Evolutionary conservation across 2,888 invertebrate genomes (phyloP).

Genomic region (Polia nebulosa): DNA sequence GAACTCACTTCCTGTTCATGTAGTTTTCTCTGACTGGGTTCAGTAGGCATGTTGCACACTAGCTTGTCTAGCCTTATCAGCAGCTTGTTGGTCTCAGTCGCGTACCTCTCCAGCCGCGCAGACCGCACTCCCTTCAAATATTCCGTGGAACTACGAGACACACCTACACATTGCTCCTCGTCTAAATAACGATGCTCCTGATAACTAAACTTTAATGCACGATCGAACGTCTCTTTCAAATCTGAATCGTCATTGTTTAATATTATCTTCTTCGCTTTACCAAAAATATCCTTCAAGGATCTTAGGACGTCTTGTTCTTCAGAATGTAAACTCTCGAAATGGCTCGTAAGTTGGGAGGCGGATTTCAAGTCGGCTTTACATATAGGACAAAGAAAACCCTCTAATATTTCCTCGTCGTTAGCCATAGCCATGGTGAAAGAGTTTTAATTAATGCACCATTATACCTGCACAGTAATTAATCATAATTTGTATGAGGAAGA

Average conservation of each 20-base stretch:
- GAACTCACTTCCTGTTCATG: constrained; percentile 92
- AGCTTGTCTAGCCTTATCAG: constrained; percentile 98
- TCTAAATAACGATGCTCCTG: constrained; percentile 79
- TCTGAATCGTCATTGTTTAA: constrained; percentile 89
- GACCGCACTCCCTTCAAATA: constrained; percentile 94
- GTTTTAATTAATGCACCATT: constrained; percentile 62
- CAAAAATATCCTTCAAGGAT: constrained; percentile 95
- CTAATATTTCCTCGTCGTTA: constrained; percentile 93
- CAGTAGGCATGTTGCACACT: constrained; percentile 94
- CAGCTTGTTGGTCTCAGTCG: constrained; percentile 98
- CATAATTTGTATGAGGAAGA: constrained; percentile 37
- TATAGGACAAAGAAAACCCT: constrained; percentile 98
- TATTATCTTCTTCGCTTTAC: constrained; percentile 95
- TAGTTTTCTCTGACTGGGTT: constrained; percentile 94
- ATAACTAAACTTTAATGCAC: constrained; percentile 86
- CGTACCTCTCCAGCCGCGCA: constrained; percentile 95
- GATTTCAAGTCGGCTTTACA: constrained; percentile 97
- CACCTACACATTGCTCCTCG: constrained; percentile 92
- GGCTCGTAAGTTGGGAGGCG: constrained; percentile 95
- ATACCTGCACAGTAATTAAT: constrained; percentile 41
- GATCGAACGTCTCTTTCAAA: constrained; percentile 91
- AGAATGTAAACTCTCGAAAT: constrained; percentile 97
- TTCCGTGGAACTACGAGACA: constrained; percentile 92
- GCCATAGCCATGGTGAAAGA: constrained; percentile 81
- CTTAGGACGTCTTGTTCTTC: constrained; percentile 96